Percentiles rank a stretch among this genome's conserved stretches.
Evolutionary conservation across 2,113 vertebrate genomes (phyloP).

Genomic region (Ictalurus furcatus): DNA sequence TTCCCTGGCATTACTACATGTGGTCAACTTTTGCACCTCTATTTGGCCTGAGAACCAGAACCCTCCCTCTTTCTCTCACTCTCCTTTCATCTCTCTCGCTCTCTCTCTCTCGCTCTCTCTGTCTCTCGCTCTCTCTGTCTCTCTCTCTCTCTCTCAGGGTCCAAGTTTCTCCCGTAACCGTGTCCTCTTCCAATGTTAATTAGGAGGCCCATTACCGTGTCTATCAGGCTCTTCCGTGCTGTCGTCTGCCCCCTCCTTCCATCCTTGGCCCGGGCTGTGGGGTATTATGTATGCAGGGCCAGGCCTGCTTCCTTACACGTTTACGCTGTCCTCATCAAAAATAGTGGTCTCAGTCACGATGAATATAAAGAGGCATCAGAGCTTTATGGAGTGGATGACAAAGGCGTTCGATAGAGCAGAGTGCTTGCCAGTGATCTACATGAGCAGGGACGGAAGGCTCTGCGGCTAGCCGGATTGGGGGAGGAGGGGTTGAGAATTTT

Average conservation of each 20-base stretch:
- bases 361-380: slow-evolving; percentile 59
- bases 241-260: slow-evolving; percentile 42
- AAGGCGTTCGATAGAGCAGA: slow-evolving; percentile 56
- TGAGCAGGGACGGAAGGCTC: slow-evolving; percentile 13
- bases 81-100: slow-evolving; percentile 7
- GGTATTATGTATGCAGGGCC: slow-evolving; percentile 57
- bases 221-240: slow-evolving; percentile 52
- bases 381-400: slow-evolving; percentile 59
- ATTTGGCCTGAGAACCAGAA: background rate
- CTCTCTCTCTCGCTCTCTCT: background rate
- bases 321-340: slow-evolving; percentile 64
- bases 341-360: slow-evolving; percentile 57
- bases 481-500: background rate
- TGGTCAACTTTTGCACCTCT: slow-evolving; percentile 47
- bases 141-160: slow-evolving; percentile 15
- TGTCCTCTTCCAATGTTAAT: slow-evolving; percentile 66
- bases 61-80: slow-evolving; percentile 9
- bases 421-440: slow-evolving; percentile 49
- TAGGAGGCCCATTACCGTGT: slow-evolving; percentile 60
- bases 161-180: slow-evolving; percentile 44
- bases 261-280: slow-evolving; percentile 27
- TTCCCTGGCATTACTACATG: slow-evolving; percentile 45
- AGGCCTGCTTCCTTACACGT: slow-evolving; percentile 50
- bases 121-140: slow-evolving; percentile 13
- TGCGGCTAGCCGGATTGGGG: slow-evolving; percentile 10